Evolutionary conservation across 2,888 invertebrate species (phyloP).

Genomic region (Sarcophaga subvicina): DNA sequence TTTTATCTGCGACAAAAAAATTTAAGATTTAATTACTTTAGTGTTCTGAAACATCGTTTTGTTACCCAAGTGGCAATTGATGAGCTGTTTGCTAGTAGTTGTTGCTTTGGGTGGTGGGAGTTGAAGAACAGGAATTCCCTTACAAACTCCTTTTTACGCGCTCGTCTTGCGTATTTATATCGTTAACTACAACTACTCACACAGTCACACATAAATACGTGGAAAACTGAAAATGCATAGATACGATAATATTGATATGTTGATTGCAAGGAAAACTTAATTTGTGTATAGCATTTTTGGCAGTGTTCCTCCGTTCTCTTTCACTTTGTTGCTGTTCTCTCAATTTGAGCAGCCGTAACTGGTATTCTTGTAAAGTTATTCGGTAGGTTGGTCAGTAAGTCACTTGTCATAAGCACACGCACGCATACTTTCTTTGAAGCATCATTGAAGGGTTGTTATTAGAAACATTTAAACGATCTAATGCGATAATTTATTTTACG

Average conservation of each 20-base stretch:
- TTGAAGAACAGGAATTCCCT: not conserved
- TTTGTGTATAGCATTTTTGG: conserved; percentile 54
- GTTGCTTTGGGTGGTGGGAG: too few species aligned
- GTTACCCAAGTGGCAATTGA: not conserved
- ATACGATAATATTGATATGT: conserved; percentile 5
- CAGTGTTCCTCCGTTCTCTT: conserved; percentile 18
- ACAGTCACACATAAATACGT: not conserved
- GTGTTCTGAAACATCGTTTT: not conserved
- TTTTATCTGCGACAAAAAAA: not conserved
- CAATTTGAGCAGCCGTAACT: not conserved
- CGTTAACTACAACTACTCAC: conserved; percentile 21
- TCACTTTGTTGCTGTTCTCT: conserved; percentile 17
- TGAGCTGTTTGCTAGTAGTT: not conserved
- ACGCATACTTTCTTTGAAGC: not conserved
- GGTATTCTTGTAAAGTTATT: not conserved
- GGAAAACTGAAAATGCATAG: not conserved
- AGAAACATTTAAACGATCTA: not conserved
- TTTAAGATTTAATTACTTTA: not conserved
- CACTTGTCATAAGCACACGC: not conserved
- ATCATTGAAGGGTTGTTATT: not conserved
- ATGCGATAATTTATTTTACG: not conserved
- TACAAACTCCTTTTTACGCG: conserved; percentile 27
- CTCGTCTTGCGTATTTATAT: conserved; percentile 52
- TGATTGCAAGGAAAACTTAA: conserved; percentile 46
- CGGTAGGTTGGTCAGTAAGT: conserved; percentile 16